Evolutionary conservation across 2,113 vertebrate species (phyloP), one percentile per base, ranked within the genome.

Genomic region (Callithrix jacchus): DNA sequence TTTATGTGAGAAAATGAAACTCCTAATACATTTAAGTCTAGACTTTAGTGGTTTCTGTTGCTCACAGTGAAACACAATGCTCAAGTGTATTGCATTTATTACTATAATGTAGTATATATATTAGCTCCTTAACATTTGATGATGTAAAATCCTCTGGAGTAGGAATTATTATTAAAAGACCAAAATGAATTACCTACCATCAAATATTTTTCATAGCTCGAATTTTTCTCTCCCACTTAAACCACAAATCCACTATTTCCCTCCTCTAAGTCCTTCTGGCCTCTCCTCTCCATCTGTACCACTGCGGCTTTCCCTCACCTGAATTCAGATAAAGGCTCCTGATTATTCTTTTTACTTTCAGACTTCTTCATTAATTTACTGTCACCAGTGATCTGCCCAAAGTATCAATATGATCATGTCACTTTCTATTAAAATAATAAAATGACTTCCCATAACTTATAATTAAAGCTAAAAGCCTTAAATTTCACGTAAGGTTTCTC

Each of bases 81-180:
- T 73, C 71, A 89, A 82, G 40, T 77, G n/a, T 86, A 96, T 94
- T 97, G 85, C 52, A 77, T 83, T 97, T 68, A 89, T 95, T 96
- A 93, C 64, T 64, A 61, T 86, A 92, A 77, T 58, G 76, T 87
- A 54, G 77, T 89, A 83, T 25, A 71, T 79, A 85, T 73, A 83
- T 77, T 81, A 83, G 20, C 17, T 95, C 87, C 91, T 94, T 94
- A 96, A 86, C 16, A 97, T 94, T 88, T 95, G 56, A 90, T 91
- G 40, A 76, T 71, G 8, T 79, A 61, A 97, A 97, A 93, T 95
- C 82, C 89, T 91, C 83, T 91, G 70, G 70, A 68, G 42, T 76
- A 91, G 42, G 4, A 93, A 93, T 95, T 45, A 86, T 83, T 94
- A 92, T 91, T 70, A 80, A 21, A 96, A 89, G 32, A 91, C 21